Evolutionary conservation across 2,113 vertebrate species (phyloP), one percentile per base, ranked within the genome.

Genomic region (Anarrhichthys ocellatus): DNA sequence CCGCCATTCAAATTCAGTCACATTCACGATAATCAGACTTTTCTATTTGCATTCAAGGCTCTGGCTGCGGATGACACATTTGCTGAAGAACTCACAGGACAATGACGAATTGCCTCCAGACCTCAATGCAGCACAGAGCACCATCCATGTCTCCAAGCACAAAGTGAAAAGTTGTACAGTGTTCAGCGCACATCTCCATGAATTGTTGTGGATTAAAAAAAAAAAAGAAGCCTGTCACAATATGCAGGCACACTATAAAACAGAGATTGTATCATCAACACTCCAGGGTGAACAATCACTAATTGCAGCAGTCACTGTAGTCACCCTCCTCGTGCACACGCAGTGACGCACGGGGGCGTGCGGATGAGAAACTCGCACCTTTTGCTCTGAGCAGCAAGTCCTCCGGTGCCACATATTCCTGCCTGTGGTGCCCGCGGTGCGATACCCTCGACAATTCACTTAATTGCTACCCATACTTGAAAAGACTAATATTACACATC

Each of bases 401-500:
- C 76, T 88, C 77, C 15, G 78, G 56, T 61, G 73, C 42, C 90
- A 88, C 82, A 88, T 66, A 78, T 29, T 61, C 68, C 73, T 76
- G 69, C 74, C 81, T 81, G 74, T 10, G 73, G 52, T 84, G 88
- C 85, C 88, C 82, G 89, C 80, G 85, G 89, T 82, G 90, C 85
- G 68, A 79, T 76, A 54, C 81, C 83, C 81, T 48, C 83, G 78
- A 93, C 92, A 86, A 87, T 88, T 87, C 87, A 85, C 88, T 88
- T 92, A 92, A 94, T 92, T 92, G 88, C 91, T 80, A 72, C 65
- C 88, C 87, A 83, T 80, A 86, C 88, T 92, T 92, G 87, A 92
- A 92, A 92, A 92, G 90, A 87, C 84, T 88, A 89, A 89, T 91
- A 91, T 81, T 84, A 82, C 81, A 95, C 94, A 93, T 94, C 92